These are phyloP conservation scores for Hypolimnas misippus DNA, from an alignment of 2,888 invertebrate species.

Conservation along the genomic window DNA sequence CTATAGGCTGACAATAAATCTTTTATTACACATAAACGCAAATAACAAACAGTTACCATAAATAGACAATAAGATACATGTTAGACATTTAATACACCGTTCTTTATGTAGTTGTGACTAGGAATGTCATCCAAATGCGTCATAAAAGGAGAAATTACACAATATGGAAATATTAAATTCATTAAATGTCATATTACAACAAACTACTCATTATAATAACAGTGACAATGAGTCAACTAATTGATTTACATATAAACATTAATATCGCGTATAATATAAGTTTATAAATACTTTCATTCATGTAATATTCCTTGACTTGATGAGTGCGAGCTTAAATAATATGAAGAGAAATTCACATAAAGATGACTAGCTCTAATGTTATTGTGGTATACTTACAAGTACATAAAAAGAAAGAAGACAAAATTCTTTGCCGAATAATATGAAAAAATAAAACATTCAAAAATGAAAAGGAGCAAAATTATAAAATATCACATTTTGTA, in stretches of 20 bases:
- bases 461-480: constrained; percentile 20
- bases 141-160: constrained; percentile 7
- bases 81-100: background rate
- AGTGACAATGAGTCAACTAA: constrained; percentile 8
- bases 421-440: constrained; percentile 15
- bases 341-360: constrained; percentile 12
- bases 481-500: constrained; percentile 33
- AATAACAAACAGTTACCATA: constrained; percentile 1
- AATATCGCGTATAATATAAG: constrained; percentile 2
- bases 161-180: background rate
- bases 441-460: constrained; percentile 5
- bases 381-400: constrained; percentile 25
- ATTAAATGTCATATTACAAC: constrained; percentile 2
- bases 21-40: constrained; percentile 14
- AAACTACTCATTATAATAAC: constrained; percentile 1
- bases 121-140: constrained; percentile 57
- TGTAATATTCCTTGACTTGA: constrained; percentile 1
- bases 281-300: constrained; percentile 22
- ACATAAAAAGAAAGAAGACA: constrained; percentile 11
- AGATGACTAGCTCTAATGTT: constrained; percentile 43
- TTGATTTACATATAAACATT: constrained; percentile 12
- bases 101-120: constrained; percentile 46
- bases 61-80: constrained; percentile 3
- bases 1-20: constrained; percentile 3
- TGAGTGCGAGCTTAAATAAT: constrained; percentile 8